A percentile compares a stretch with the other conserved stretches of the same genome.
phyloP scores from a whole-genome alignment of 1,140 invertebrate species.

The Vanessa tameamea region DNA sequence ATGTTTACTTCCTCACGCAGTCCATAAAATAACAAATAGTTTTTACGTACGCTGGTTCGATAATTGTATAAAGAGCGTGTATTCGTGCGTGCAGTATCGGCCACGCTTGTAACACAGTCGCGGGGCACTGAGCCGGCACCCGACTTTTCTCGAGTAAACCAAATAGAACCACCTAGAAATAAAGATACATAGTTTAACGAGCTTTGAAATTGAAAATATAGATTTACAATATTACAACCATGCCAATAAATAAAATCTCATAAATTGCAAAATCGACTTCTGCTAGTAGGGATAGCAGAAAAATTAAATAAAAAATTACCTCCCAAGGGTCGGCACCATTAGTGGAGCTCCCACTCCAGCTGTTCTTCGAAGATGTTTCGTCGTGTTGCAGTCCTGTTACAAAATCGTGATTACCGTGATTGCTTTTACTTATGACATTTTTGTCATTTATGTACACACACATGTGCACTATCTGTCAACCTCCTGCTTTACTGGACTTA shows the following conservation, averaged over 20 bases:
- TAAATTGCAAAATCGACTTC: too few relatives aligned
- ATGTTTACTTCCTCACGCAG: too few relatives aligned
- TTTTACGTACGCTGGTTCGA: constrained; percentile 94
- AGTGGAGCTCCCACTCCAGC: constrained; percentile 63
- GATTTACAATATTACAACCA: too few relatives aligned
- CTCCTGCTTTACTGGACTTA: too few relatives aligned
- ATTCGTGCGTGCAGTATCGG: constrained; percentile 95
- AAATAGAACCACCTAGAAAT: constrained; percentile 86
- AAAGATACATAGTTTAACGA: not conserved
- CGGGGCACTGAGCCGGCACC: constrained; percentile 90
- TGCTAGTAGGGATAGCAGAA: too few relatives aligned
- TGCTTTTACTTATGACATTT: not conserved
- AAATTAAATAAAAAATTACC: constrained; percentile 35
- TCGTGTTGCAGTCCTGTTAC: constrained; percentile 83
- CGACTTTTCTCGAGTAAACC: constrained; percentile 90
- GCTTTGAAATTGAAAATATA: not conserved
- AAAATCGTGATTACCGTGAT: not conserved
- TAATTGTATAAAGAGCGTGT: constrained; percentile 93
- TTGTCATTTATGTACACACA: not conserved
- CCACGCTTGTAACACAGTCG: constrained; percentile 95
- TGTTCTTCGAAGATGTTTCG: constrained; percentile 82
- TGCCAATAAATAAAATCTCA: too few relatives aligned
- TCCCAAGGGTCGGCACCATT: constrained; percentile 91
- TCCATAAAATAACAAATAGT: not conserved
- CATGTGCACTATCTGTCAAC: too few relatives aligned